Base-by-base conservation (phyloP, 1,140 invertebrate species). In the Ephestia elutella region DNA sequence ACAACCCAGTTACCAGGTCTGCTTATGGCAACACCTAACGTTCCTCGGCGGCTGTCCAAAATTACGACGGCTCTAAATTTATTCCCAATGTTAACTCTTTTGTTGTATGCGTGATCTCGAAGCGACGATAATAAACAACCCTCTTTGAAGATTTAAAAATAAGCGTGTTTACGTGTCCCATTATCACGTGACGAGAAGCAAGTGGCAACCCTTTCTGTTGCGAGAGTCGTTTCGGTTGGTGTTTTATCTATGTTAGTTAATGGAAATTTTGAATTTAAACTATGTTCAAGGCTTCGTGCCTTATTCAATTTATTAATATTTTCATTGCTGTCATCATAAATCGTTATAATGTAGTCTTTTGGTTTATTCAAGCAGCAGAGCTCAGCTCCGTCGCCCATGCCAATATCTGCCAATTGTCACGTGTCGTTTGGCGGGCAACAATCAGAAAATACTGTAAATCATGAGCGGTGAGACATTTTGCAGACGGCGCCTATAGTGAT, bases 401-500 rank as follows among this genome's bases (percentile, higher is more conserved):
- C 38, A 44, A 44, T 44, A 44, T 15, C 38, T 44, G 38, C 38
- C 38, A 44, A 44, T 44, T 13, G 38, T 44, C 38, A 44, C 38
- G 38, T 20, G 8, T 13, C 20, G 17, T 49, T 58, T 30, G 17
- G 49, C 18, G 18, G 50, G 50, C 50, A 32, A 58, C 49, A 44
- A 59, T 59, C 53, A 54, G 30, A 54, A 57, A 50, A 10, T 21
- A 50, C n/a, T 28, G 53, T 77, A 76, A 83, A 84, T 79, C 71
- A 68, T 73, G 66, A 73, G 64, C 66, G 71, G 75, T 81, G 86
- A 88, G 86, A 88, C 86, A 76, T 86, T 88, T 88, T 88, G 86
- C 86, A 88, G 86, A 88, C 86, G 86, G 86, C 82, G 85, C 86
- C 81, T 86, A 70, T 62, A 61, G 71, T 88, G 86, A 88, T 79